These are phyloP conservation scores for Polyergus mexicanus DNA, from an alignment of 1,140 invertebrate species.

Conservation along the genomic window DNA sequence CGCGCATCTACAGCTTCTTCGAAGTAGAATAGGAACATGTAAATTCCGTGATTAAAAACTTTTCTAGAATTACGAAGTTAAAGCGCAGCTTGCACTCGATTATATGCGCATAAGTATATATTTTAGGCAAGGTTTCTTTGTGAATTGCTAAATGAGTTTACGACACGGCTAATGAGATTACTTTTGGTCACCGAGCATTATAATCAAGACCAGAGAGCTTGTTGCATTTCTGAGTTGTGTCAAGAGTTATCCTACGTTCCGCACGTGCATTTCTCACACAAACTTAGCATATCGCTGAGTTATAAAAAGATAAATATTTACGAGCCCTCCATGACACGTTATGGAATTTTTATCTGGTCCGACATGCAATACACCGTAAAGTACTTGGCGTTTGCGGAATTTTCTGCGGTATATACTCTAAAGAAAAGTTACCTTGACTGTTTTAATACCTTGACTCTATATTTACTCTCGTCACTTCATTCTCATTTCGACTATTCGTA, in stretches of 20 bases:
- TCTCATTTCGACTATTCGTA: background rate
- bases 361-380: slow-evolving; percentile 12
- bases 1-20: background rate
- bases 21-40: background rate
- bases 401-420: slow-evolving; percentile 10
- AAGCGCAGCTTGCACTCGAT: slow-evolving; percentile 19
- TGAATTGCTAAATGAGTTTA: slow-evolving; percentile 70
- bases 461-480: background rate
- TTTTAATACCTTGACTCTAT: background rate
- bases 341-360: slow-evolving; percentile 65
- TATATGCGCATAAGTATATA: slow-evolving; percentile 55
- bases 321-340: slow-evolving; percentile 73
- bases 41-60: slow-evolving; percentile 9
- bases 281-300: slow-evolving; percentile 41
- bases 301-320: slow-evolving; percentile 76
- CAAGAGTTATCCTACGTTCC: slow-evolving; percentile 69
- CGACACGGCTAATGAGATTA: slow-evolving; percentile 72
- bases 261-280: slow-evolving; percentile 59
- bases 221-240: slow-evolving; percentile 70
- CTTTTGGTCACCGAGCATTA: slow-evolving; percentile 73
- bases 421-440: background rate
- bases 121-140: slow-evolving; percentile 66
- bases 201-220: slow-evolving; percentile 69
- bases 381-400: slow-evolving; percentile 10
- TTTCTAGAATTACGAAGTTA: background rate